phyloP scores from a whole-genome alignment of 2,888 invertebrate species.

The Lycocerus yunnanus region DNA sequence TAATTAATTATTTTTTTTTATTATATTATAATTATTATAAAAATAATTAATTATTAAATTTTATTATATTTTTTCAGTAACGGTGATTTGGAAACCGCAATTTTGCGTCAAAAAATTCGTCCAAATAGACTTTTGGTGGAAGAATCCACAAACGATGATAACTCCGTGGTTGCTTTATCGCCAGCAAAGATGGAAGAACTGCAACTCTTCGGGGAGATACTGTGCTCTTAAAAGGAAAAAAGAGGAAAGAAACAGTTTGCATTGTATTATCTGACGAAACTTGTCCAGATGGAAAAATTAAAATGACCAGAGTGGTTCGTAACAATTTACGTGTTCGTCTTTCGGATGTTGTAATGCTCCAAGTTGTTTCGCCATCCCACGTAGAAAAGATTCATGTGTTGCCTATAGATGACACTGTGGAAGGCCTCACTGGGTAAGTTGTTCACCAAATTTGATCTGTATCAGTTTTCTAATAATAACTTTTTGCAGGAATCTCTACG shows the following conservation, averaged over 20 bases:
- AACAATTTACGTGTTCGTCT: constrained; percentile 95
- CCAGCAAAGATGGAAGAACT: constrained; percentile 99
- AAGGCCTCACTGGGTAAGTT: constrained; percentile 92
- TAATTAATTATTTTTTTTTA: too few relatives aligned
- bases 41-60: too few relatives aligned
- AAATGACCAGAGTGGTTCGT: constrained; percentile 95
- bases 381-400: constrained; percentile 98
- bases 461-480: neutral
- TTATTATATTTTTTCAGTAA: constrained; percentile 37
- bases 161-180: constrained; percentile 95
- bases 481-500: constrained; percentile 79
- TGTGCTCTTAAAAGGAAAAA: constrained; percentile 94
- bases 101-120: constrained; percentile 95
- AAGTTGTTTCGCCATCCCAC: constrained; percentile 94
- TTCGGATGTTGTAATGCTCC: constrained; percentile 95
- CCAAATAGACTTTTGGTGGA: constrained; percentile 98
- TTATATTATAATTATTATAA: too few relatives aligned
- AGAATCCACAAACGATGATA: constrained; percentile 98
- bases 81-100: constrained; percentile 96
- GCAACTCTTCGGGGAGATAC: constrained; percentile 96
- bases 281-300: constrained; percentile 95
- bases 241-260: constrained; percentile 96
- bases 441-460: neutral
- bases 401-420: constrained; percentile 98
- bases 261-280: constrained; percentile 96